Conservation (phyloP, 2,888 invertebrate genomes). For the Colletes collaris region DNA sequence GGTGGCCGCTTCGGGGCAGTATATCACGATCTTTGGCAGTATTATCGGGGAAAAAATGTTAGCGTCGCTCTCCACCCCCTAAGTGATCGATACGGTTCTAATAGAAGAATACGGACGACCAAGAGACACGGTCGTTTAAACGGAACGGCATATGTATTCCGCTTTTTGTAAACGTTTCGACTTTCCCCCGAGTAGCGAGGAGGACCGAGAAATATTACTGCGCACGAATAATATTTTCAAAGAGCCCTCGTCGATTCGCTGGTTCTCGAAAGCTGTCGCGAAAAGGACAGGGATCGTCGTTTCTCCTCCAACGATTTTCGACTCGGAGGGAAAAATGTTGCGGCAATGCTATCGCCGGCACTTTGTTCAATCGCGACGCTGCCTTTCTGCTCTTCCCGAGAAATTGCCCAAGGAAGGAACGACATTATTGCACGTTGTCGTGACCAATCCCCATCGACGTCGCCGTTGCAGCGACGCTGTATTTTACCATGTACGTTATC, state of each 20-base stretch:
- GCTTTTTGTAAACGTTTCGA: too few species aligned
- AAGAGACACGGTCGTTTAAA: too few species aligned
- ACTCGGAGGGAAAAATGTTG: slow-evolving; percentile 35
- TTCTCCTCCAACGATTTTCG: slow-evolving; percentile 20
- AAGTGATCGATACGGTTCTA: slow-evolving; percentile 36
- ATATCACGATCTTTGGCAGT: slow-evolving; percentile 50
- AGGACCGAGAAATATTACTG: background rate
- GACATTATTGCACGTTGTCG: slow-evolving; percentile 71
- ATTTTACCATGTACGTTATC: slow-evolving; percentile 69
- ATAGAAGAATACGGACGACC: too few species aligned
- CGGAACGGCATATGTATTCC: too few species aligned
- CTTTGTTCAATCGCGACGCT: slow-evolving; percentile 51
- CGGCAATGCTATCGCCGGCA: slow-evolving; percentile 48
- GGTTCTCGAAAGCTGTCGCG: background rate
- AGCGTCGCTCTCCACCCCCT: slow-evolving; percentile 5
- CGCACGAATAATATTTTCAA: too few species aligned
- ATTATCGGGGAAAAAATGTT: slow-evolving; percentile 32
- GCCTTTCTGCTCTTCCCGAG: slow-evolving; percentile 43
- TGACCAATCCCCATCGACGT: slow-evolving; percentile 66
- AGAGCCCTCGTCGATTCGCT: too few species aligned
- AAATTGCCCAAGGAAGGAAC: slow-evolving; percentile 62
- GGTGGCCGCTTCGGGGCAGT: slow-evolving; percentile 25
- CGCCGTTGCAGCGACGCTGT: slow-evolving; percentile 45
- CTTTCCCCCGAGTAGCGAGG: too few species aligned
- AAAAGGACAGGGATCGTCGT: slow-evolving; percentile 7